Conservation (phyloP, 2,113 vertebrate genomes). For the Periophthalmodon schlosseri region DNA sequence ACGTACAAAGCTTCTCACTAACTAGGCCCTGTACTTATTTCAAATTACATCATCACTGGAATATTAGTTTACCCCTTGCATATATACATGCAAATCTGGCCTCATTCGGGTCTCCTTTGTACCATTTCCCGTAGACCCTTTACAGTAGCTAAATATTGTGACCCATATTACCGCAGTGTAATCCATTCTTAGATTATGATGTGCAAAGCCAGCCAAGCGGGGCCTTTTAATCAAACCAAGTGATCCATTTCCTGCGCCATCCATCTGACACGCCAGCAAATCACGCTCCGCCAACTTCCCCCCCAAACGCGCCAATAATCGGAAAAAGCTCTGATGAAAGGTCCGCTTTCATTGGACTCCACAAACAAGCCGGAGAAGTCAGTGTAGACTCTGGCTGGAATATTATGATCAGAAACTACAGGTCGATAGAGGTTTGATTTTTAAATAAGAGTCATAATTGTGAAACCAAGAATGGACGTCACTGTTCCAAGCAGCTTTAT, state of each 20-base stretch:
- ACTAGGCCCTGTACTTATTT: background rate
- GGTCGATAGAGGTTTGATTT: background rate
- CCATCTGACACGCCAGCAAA: constrained; percentile 61
- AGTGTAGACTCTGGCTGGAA: background rate
- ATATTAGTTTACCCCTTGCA: background rate
- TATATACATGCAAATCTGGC: background rate
- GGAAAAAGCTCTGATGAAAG: constrained; percentile 33
- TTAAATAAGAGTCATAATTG: background rate
- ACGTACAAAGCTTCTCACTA: background rate
- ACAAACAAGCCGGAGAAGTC: constrained; percentile 19
- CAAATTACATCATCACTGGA: background rate
- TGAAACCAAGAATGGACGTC: background rate
- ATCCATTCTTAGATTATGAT: constrained; percentile 74
- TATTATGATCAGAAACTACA: background rate
- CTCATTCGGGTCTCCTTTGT: constrained; percentile 17
- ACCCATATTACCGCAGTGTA: constrained; percentile 70
- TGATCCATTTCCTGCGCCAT: constrained; percentile 66
- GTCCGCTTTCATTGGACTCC: constrained; percentile 14
- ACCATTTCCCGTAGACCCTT: constrained; percentile 20
- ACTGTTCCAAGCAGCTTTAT: background rate
- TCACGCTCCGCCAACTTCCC: constrained; percentile 49
- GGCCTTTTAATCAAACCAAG: constrained; percentile 73
- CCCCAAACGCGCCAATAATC: constrained; percentile 39
- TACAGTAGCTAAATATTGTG: constrained; percentile 66
- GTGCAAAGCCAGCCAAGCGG: constrained; percentile 65